Evolutionary conservation across 2,113 vertebrate genomes (phyloP).

Genomic region (Chinchilla lanigera): DNA sequence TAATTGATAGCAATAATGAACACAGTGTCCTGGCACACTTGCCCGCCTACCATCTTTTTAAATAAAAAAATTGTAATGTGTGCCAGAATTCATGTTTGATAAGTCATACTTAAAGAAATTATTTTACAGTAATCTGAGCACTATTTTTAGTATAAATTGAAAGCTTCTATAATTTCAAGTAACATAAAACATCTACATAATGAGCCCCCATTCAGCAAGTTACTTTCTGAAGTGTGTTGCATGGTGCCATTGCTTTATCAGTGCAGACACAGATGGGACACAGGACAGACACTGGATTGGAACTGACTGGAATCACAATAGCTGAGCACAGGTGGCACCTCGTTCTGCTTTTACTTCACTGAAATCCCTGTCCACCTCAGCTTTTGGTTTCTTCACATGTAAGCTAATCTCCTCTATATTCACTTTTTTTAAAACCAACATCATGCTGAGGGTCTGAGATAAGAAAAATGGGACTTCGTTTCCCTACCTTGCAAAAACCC

Average conservation of each 20-base stretch:
- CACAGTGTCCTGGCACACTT: not conserved
- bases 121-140: not conserved
- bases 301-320: not conserved
- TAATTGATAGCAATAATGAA: not conserved
- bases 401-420: not conserved
- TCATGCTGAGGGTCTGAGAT: constrained; percentile 2
- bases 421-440: not conserved
- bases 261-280: not conserved
- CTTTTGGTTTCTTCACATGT: not conserved
- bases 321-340: not conserved
- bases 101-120: not conserved
- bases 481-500: not conserved
- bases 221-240: not conserved
- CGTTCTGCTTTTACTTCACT: not conserved
- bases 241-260: too few relatives aligned
- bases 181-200: not conserved
- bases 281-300: not conserved
- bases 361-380: not conserved
- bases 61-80: not conserved
- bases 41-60: not conserved
- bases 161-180: not conserved
- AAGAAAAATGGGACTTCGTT: not conserved
- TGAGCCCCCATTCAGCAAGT: not conserved
- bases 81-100: not conserved
- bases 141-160: not conserved